Evolutionary conservation across 2,113 vertebrate species (phyloP).

Genomic region (Tonatia bakeri): DNA sequence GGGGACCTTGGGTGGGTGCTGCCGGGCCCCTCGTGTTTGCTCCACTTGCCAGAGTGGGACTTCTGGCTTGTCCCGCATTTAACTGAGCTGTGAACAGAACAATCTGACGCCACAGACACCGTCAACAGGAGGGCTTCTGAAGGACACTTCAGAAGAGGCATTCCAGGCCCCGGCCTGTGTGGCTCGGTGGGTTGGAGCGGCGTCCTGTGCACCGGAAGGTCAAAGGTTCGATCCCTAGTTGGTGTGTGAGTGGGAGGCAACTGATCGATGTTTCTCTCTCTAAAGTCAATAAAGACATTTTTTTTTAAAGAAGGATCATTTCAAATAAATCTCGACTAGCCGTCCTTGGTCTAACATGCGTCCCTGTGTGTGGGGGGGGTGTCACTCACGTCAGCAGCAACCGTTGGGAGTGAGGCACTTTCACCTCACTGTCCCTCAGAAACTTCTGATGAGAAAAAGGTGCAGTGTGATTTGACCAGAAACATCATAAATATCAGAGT

Average conservation of each 20-base stretch:
- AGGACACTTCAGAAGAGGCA: neutral
- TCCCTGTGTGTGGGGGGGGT: accelerated
- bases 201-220: no score
- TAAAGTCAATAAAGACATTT: no score
- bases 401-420: neutral
- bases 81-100: no score
- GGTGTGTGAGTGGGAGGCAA: no score
- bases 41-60: neutral
- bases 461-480: neutral
- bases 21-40: accelerated
- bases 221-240: no score
- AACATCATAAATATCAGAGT: neutral
- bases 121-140: neutral
- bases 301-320: no score
- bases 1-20: accelerated
- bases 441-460: neutral
- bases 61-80: accelerated
- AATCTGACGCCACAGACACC: accelerated
- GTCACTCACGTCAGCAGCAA: accelerated
- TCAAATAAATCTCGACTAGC: no score
- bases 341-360: accelerated
- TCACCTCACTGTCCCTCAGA: neutral
- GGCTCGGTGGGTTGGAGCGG: no score
- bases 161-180: no score
- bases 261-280: no score